Conservation (phyloP, 1,140 invertebrate genomes). For the Ptiloglossa arizonensis region DNA sequence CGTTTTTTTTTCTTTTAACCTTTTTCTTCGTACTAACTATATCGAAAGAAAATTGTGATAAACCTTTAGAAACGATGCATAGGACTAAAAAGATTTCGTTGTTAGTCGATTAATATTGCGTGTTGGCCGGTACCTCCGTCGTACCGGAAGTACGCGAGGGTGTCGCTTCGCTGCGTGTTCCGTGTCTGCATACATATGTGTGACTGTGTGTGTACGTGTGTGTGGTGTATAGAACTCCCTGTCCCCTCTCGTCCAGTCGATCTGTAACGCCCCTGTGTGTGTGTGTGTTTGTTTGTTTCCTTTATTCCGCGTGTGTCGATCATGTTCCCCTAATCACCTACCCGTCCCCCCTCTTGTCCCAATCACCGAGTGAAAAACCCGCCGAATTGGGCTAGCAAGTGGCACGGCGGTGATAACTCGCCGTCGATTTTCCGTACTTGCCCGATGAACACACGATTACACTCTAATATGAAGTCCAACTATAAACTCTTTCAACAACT, state of each 20-base stretch:
- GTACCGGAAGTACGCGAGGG: background rate
- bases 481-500: slow-evolving; percentile 78
- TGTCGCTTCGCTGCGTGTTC: slow-evolving; percentile 9
- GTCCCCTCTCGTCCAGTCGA: background rate
- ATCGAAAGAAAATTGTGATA: slow-evolving; percentile 5
- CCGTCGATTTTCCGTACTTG: slow-evolving; percentile 58
- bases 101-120: slow-evolving; percentile 69
- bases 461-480: slow-evolving; percentile 79
- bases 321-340: background rate
- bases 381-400: slow-evolving; percentile 12
- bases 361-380: background rate
- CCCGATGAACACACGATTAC: slow-evolving; percentile 59
- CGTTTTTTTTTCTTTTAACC: background rate
- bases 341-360: background rate
- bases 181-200: background rate
- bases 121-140: slow-evolving; percentile 22
- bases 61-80: slow-evolving; percentile 53
- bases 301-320: background rate
- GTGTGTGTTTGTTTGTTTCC: background rate
- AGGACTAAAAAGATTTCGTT: slow-evolving; percentile 74
- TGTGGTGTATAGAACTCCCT: slow-evolving; percentile 22
- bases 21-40: background rate
- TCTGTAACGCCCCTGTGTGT: background rate
- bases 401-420: slow-evolving; percentile 57
- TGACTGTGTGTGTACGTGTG: background rate